phyloP scores from a whole-genome alignment of 2,113 vertebrate genomes.

The Actenoides lindsayi region DNA sequence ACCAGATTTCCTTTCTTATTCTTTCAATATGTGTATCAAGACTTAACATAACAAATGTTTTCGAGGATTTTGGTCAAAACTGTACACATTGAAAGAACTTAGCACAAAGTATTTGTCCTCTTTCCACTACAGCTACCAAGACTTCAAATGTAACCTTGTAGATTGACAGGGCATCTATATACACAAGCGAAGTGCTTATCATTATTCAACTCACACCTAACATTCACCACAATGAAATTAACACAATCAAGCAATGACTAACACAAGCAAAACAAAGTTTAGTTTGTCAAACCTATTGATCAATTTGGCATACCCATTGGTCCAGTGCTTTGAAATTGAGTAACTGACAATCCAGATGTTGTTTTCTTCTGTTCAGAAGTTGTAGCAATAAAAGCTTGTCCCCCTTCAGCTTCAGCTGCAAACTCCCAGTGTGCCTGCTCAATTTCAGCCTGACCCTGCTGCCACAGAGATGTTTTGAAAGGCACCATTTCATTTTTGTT shows the following conservation, averaged over 20 bases:
- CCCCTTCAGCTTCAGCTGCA: constrained; percentile 54
- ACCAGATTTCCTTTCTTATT: background rate
- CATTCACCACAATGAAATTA: background rate
- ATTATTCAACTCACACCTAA: background rate
- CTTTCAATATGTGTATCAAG: background rate
- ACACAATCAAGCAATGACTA: background rate
- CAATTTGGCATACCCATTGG: constrained; percentile 59
- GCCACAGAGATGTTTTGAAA: constrained; percentile 3
- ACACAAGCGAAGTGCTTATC: background rate
- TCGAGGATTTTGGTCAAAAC: background rate
- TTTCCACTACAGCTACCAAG: background rate
- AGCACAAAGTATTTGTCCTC: background rate
- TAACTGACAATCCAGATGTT: background rate
- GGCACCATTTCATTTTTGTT: constrained; percentile 65
- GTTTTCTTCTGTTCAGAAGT: constrained; percentile 2
- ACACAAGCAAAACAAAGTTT: background rate
- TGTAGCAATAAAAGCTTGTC: constrained; percentile 58
- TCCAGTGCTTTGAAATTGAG: background rate
- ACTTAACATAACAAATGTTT: background rate
- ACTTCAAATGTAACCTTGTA: background rate
- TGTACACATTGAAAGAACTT: background rate
- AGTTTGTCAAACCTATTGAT: background rate
- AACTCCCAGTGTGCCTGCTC: constrained; percentile 55
- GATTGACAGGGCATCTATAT: background rate
- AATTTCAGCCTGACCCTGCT: constrained; percentile 11